These are phyloP conservation scores for Glaucidium brasilianum DNA, from an alignment of 2,113 vertebrate species.

Conservation along the genomic window DNA sequence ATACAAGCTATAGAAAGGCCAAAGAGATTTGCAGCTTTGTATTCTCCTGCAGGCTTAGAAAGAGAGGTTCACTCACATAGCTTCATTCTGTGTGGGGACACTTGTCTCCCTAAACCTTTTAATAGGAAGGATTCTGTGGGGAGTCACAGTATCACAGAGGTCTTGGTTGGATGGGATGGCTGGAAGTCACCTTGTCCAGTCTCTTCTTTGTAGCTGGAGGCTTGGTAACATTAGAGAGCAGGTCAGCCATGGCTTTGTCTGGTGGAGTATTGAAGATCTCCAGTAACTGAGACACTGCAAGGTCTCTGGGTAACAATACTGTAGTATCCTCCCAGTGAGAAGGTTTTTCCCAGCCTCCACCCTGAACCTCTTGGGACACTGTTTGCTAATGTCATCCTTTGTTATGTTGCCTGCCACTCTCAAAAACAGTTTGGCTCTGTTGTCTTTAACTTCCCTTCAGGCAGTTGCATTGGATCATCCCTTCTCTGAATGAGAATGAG, in stretches of 20 bases:
- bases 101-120: not conserved
- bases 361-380: not conserved
- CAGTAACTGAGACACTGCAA: not conserved
- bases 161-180: not conserved
- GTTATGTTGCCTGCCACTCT: not conserved
- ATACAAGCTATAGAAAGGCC: not conserved
- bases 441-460: not conserved
- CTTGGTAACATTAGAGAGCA: not conserved
- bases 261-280: not conserved
- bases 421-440: rapidly evolving
- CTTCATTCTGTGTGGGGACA: not conserved
- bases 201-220: not conserved
- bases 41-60: not conserved
- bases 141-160: not conserved
- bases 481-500: not conserved
- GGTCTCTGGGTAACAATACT: not conserved
- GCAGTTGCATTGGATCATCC: not conserved
- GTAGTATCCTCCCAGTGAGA: not conserved
- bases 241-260: not conserved
- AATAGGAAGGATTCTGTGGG: not conserved
- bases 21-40: not conserved
- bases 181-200: not conserved
- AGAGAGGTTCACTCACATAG: not conserved
- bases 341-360: not conserved
- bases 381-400: not conserved